Conservation (phyloP, 2,797 vertebrate species). For the Phrynocephalus forsythii region DNA sequence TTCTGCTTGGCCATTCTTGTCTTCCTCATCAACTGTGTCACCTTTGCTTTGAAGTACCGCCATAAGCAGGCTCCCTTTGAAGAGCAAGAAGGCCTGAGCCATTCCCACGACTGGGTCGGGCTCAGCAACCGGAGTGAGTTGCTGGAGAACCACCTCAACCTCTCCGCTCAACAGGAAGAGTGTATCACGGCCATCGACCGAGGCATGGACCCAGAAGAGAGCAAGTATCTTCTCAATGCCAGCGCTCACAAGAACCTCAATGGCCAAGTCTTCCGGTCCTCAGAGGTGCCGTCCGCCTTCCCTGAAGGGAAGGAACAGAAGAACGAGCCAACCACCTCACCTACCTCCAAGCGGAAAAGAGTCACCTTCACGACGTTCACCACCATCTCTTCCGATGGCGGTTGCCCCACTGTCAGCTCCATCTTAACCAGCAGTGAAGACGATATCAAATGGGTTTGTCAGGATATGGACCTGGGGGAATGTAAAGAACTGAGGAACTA, state of each 20-base stretch:
- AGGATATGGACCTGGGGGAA: slow-evolving; percentile 82
- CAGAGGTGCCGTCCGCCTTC: slow-evolving; percentile 55
- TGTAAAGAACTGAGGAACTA: slow-evolving; percentile 79
- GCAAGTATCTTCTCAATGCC: slow-evolving; percentile 80
- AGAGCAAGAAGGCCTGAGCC: slow-evolving; percentile 87
- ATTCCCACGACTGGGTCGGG: slow-evolving; percentile 93
- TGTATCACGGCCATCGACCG: slow-evolving; percentile 88
- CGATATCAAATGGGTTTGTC: slow-evolving; percentile 90
- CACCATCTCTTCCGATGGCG: slow-evolving; percentile 81
- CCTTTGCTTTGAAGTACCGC: slow-evolving; percentile 88
- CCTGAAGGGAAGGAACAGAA: slow-evolving; percentile 70
- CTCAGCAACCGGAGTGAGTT: slow-evolving; percentile 89
- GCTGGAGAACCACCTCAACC: slow-evolving; percentile 85
- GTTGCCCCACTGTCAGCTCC: slow-evolving; percentile 78
- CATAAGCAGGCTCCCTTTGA: slow-evolving; percentile 87
- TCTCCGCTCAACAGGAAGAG: slow-evolving; percentile 83
- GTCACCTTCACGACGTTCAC: slow-evolving; percentile 95
- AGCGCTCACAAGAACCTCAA: slow-evolving; percentile 71
- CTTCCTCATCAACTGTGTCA: slow-evolving; percentile 91
- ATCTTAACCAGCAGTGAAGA: slow-evolving; percentile 81
- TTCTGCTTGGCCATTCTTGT: slow-evolving; percentile 95
- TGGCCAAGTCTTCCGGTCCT: slow-evolving; percentile 78
- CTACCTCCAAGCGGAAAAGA: slow-evolving; percentile 93
- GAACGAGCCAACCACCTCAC: slow-evolving; percentile 86
- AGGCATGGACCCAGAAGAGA: slow-evolving; percentile 82